phyloP scores from a whole-genome alignment of 2,888 invertebrate species.

The Seladonia tumulorum region DNA sequence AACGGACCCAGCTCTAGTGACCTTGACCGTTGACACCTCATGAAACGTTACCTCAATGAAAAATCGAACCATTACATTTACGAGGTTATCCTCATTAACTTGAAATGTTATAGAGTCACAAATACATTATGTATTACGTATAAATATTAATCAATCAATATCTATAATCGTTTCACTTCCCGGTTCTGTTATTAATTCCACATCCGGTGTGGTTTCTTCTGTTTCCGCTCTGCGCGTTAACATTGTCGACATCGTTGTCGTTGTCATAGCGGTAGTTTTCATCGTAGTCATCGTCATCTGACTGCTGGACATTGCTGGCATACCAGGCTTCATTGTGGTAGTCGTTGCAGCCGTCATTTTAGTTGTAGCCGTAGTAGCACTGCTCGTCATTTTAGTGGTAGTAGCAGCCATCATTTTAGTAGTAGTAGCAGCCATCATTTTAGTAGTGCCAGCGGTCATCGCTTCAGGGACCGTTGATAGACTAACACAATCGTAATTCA shows the following conservation, averaged over 20 bases:
- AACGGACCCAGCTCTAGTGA: too few relatives aligned
- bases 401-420: neutral
- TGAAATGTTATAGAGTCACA: neutral
- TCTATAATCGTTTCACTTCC: slow-evolving; percentile 19
- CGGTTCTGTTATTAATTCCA: slow-evolving; percentile 35
- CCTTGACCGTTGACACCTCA: neutral
- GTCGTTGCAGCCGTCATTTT: slow-evolving; percentile 20
- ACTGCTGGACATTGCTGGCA: slow-evolving; percentile 5
- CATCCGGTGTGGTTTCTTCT: slow-evolving; percentile 36
- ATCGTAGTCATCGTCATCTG: slow-evolving; percentile 9
- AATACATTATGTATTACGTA: neutral
- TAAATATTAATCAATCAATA: slow-evolving; percentile 30
- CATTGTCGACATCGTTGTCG: slow-evolving; percentile 6
- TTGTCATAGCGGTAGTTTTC: slow-evolving; percentile 19
- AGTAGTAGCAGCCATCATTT: neutral
- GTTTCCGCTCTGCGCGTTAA: slow-evolving; percentile 17
- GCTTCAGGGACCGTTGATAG: slow-evolving; percentile 69
- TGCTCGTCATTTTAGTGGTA: slow-evolving; percentile 17
- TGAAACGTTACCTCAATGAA: neutral
- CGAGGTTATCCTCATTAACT: neutral
- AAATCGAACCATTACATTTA: neutral
- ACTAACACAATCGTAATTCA: slow-evolving; percentile 76
- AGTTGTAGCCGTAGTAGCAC: slow-evolving; percentile 39
- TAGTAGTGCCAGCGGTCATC: neutral
- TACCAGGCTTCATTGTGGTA: slow-evolving; percentile 1